These are phyloP conservation scores for Dysmachus trigonus DNA, from an alignment of 2,888 invertebrate genomes.

Conservation along the genomic window DNA sequence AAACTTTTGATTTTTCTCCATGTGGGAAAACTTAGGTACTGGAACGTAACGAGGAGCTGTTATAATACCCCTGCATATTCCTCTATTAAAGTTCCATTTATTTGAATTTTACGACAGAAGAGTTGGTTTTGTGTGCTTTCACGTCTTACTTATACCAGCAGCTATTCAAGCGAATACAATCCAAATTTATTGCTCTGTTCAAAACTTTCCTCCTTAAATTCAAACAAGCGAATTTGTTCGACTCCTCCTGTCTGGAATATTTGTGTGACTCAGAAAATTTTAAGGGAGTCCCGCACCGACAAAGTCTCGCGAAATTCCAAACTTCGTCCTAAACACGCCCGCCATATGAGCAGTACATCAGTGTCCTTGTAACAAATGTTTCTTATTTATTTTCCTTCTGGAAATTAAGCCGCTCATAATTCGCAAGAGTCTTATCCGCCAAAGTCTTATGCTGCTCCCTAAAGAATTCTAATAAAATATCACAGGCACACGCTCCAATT, in stretches of 20 bases:
- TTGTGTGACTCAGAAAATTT: background rate
- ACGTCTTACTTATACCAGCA: background rate
- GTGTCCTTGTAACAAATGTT: background rate
- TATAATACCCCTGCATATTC: background rate
- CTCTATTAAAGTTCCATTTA: background rate
- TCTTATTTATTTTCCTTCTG: background rate
- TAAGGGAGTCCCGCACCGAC: background rate
- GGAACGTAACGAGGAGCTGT: background rate
- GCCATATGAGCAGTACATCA: background rate
- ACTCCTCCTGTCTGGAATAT: background rate
- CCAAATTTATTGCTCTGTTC: background rate
- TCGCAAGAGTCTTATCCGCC: background rate
- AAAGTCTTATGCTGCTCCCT: background rate
- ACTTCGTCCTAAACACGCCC: background rate
- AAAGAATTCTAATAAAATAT: background rate
- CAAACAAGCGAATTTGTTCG: background rate
- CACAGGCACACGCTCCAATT: background rate
- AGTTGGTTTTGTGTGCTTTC: background rate
- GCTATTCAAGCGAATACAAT: background rate
- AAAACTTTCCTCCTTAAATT: background rate
- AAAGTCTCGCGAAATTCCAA: background rate
- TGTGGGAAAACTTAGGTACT: background rate
- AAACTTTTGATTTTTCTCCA: background rate
- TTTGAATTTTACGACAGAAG: background rate
- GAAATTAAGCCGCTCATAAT: background rate